Conservation (phyloP, 2,888 invertebrate species). For the Drosophila borealis region DNA sequence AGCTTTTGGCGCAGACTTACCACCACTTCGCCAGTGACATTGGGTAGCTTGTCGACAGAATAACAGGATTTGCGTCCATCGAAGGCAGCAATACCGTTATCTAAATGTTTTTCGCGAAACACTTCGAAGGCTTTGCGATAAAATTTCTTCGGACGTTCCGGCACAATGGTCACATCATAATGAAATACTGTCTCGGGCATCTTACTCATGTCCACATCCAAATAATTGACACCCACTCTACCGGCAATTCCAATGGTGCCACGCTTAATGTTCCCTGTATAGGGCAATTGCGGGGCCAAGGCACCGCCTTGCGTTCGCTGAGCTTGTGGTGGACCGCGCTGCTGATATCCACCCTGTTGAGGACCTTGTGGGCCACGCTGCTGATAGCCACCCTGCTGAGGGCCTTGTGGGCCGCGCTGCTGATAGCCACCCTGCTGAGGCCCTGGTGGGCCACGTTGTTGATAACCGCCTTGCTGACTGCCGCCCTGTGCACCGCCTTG, state of each 20-base stretch:
- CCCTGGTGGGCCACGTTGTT: background rate
- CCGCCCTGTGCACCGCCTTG: conserved; percentile 11
- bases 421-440: conserved; percentile 6
- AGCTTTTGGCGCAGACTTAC: conserved; percentile 45
- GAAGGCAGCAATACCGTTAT: conserved; percentile 87
- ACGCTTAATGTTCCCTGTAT: conserved; percentile 57
- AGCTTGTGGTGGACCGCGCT: conserved; percentile 1
- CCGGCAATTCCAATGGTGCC: conserved; percentile 85
- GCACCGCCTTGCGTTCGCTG: conserved; percentile 10
- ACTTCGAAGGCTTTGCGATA: conserved; percentile 86
- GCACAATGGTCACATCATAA: conserved; percentile 92
- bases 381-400: conserved; percentile 10
- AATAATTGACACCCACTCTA: conserved; percentile 88
- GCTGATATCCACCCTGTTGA: conserved; percentile 11
- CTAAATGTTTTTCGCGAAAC: conserved; percentile 83
- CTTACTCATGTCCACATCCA: conserved; percentile 86
- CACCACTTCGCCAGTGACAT: conserved; percentile 58
- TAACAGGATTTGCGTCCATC: conserved; percentile 91
- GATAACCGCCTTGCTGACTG: conserved; percentile 8
- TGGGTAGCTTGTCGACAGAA: conserved; percentile 63
- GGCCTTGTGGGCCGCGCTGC: background rate
- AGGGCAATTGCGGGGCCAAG: conserved; percentile 16
- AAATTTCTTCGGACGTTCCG: conserved; percentile 89
- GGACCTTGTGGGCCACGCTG: conserved; percentile 3
- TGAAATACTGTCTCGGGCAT: conserved; percentile 87